These are phyloP conservation scores for Melangyna quadrimaculata DNA, from an alignment of 2,888 invertebrate genomes.

Conservation along the genomic window DNA sequence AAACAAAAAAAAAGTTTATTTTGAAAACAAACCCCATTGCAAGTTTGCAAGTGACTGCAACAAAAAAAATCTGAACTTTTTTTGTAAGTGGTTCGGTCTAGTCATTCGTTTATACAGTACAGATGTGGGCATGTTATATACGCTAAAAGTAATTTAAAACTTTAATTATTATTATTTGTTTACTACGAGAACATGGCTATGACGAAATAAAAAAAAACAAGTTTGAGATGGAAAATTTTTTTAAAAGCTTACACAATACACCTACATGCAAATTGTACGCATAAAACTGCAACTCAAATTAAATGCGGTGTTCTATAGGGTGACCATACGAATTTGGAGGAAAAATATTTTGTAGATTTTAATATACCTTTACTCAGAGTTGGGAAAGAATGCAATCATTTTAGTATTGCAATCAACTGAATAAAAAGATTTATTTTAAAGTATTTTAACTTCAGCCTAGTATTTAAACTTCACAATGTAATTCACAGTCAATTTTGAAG, in stretches of 20 bases:
- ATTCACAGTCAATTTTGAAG: too few species aligned
- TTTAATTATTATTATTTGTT: conserved; percentile 34
- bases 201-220: conserved; percentile 23
- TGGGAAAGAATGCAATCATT: too few species aligned
- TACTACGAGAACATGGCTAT: conserved; percentile 29
- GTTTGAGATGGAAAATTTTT: not conserved
- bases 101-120: not conserved
- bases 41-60: not conserved
- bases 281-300: not conserved
- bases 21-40: not conserved
- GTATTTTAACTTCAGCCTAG: too few species aligned
- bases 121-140: not conserved
- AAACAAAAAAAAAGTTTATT: not conserved
- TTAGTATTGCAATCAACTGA: too few species aligned
- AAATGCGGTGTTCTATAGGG: not conserved
- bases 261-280: not conserved
- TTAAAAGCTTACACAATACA: not conserved
- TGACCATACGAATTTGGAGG: not conserved
- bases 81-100: not conserved
- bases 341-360: too few species aligned
- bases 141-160: not conserved
- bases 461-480: too few species aligned
- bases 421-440: too few species aligned
- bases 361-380: too few species aligned
- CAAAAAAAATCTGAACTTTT: not conserved